phyloP scores from a whole-genome alignment of 1,140 invertebrate genomes.

The Globodera ellingtonae region DNA sequence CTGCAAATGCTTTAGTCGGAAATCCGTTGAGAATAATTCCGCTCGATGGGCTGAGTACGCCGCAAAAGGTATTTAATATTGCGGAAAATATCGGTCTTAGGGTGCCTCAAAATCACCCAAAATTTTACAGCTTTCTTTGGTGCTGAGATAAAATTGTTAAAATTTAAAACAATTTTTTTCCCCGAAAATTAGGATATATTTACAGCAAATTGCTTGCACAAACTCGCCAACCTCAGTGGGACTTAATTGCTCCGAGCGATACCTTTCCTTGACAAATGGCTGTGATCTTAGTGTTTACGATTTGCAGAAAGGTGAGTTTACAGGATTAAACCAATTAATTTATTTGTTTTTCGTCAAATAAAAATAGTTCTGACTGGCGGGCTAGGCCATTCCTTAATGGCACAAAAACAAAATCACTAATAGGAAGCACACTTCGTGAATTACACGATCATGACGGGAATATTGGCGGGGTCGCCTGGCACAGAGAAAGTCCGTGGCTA shows the following conservation, averaged over 20 bases:
- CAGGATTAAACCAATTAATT: slow-evolving; percentile 14
- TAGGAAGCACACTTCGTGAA: slow-evolving; percentile 31
- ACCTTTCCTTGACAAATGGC: slow-evolving; percentile 21
- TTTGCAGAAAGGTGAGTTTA: slow-evolving; percentile 31
- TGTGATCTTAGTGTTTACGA: slow-evolving; percentile 27
- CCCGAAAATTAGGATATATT: too few relatives aligned
- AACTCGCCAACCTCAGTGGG: slow-evolving; percentile 17
- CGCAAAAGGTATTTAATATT: neutral
- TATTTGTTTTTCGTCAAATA: neutral
- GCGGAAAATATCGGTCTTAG: too few relatives aligned
- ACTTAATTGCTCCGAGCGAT: slow-evolving; percentile 21
- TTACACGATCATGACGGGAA: slow-evolving; percentile 35
- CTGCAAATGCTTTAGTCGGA: neutral
- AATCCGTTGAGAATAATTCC: slow-evolving; percentile 17
- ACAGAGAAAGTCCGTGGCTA: slow-evolving; percentile 27
- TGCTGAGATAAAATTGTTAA: too few relatives aligned
- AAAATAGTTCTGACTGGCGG: neutral
- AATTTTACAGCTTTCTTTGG: too few relatives aligned
- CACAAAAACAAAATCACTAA: neutral
- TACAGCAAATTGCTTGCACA: slow-evolving; percentile 1
- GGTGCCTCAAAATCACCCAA: too few relatives aligned
- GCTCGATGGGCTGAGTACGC: neutral
- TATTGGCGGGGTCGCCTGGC: slow-evolving; percentile 33
- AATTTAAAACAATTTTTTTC: too few relatives aligned
- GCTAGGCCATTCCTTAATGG: neutral